Percentiles rank a stretch among this genome's conserved stretches.
These are phyloP conservation scores for Hippocampus mohnikei DNA, from an alignment of 2,113 vertebrate species.

Conservation along the genomic window DNA sequence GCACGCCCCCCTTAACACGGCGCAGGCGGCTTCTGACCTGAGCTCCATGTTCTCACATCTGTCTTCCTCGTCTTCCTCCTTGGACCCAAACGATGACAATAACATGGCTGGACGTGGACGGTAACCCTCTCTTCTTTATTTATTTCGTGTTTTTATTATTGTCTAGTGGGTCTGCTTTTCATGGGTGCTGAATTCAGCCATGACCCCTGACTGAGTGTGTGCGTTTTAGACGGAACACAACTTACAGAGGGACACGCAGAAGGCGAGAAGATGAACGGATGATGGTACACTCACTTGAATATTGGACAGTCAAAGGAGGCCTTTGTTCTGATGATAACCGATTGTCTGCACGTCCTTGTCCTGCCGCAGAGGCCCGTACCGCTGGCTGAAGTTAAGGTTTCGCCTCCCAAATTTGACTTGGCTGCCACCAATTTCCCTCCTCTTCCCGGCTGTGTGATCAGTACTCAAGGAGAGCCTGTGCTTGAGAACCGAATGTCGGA, in stretches of 20 bases:
- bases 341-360: neutral
- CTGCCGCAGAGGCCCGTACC: conserved; percentile 75
- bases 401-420: conserved; percentile 93
- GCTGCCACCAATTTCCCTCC: conserved; percentile 94
- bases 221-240: conserved; percentile 76
- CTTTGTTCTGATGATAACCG: neutral
- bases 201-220: conserved; percentile 1
- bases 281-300: conserved; percentile 60
- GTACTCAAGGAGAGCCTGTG: conserved; percentile 82
- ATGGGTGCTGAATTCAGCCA: neutral
- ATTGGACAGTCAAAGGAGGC: conserved; percentile 24
- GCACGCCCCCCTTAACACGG: conserved; percentile 34
- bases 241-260: conserved; percentile 87
- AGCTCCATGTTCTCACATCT: conserved; percentile 70
- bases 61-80: conserved; percentile 63
- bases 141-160: neutral
- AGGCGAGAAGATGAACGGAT: conserved; percentile 87
- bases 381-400: conserved; percentile 81
- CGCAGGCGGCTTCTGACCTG: conserved; percentile 73
- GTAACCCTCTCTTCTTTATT: conserved; percentile 50
- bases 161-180: neutral
- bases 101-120: conserved; percentile 81
- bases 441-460: conserved; percentile 88
- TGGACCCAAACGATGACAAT: conserved; percentile 82
- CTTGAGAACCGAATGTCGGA: conserved; percentile 93